phyloP scores from a whole-genome alignment of 2,113 vertebrate genomes.

The Triplophysa rosa region DNA sequence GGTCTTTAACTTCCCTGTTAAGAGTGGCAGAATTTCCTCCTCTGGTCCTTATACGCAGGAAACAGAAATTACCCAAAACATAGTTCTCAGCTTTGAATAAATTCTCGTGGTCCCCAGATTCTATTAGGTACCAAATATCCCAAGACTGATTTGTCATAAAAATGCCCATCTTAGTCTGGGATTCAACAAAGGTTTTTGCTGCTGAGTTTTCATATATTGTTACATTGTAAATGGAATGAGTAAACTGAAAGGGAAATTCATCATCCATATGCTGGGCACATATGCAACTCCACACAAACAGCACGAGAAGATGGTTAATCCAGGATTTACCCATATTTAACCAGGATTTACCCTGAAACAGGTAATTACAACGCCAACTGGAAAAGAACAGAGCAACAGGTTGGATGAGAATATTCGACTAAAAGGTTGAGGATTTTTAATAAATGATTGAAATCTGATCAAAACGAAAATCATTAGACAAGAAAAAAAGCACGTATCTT shows the following conservation, averaged over 20 bases:
- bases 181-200: conserved; percentile 81
- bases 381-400: conserved; percentile 49
- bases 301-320: conserved; percentile 71
- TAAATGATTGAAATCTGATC: background rate
- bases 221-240: conserved; percentile 77
- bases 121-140: conserved; percentile 83
- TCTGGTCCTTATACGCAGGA: conserved; percentile 85
- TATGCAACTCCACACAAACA: conserved; percentile 72
- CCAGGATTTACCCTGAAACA: conserved; percentile 68
- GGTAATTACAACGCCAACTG: conserved; percentile 63
- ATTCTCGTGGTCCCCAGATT: conserved; percentile 82
- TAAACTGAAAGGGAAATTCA: conserved; percentile 74
- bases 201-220: conserved; percentile 85
- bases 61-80: conserved; percentile 82
- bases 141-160: conserved; percentile 71
- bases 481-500: background rate
- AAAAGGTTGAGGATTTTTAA: background rate
- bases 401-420: background rate
- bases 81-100: conserved; percentile 86
- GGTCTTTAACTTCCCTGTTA: conserved; percentile 83
- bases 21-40: conserved; percentile 83
- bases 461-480: background rate
- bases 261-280: conserved; percentile 66
- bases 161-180: conserved; percentile 82
- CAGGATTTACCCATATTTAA: conserved; percentile 72